Conservation (phyloP, 2,113 vertebrate genomes). For the Clupea harengus region DNA sequence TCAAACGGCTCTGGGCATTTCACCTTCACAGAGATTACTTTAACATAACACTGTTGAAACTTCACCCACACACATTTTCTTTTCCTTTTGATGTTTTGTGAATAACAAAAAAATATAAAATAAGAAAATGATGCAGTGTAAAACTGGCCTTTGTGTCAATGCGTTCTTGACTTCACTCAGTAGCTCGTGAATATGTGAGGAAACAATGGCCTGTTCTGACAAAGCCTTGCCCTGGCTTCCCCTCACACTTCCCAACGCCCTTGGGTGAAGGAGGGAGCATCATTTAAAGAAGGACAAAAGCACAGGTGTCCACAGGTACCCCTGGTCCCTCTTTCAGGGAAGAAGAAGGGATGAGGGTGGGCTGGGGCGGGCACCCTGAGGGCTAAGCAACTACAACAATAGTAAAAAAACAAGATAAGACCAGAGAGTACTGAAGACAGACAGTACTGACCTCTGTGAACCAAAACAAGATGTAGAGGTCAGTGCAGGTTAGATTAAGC, state of each 20-base stretch:
- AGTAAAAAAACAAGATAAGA: conserved; percentile 60
- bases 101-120: background rate
- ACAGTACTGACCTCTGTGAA: conserved; percentile 53
- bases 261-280: conserved; percentile 38
- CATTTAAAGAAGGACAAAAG: conserved; percentile 62
- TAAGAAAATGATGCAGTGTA: background rate
- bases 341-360: background rate
- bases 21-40: background rate
- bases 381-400: conserved; percentile 48
- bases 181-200: conserved; percentile 14
- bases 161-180: background rate
- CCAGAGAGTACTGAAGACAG: conserved; percentile 36
- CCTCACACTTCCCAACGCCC: conserved; percentile 33
- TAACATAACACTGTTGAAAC: background rate
- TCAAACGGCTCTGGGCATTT: background rate
- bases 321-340: conserved; percentile 41
- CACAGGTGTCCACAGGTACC: conserved; percentile 75
- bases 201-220: conserved; percentile 58
- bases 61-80: background rate
- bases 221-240: conserved; percentile 52
- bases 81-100: background rate
- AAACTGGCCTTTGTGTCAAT: background rate
- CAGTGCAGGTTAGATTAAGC: conserved; percentile 52
- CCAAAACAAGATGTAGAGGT: conserved; percentile 58
- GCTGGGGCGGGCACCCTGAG: conserved; percentile 45